A percentile compares a stretch with the other conserved stretches of the same genome.
Conservation (phyloP, 2,113 vertebrate genomes). For the Lophius piscatorius region DNA sequence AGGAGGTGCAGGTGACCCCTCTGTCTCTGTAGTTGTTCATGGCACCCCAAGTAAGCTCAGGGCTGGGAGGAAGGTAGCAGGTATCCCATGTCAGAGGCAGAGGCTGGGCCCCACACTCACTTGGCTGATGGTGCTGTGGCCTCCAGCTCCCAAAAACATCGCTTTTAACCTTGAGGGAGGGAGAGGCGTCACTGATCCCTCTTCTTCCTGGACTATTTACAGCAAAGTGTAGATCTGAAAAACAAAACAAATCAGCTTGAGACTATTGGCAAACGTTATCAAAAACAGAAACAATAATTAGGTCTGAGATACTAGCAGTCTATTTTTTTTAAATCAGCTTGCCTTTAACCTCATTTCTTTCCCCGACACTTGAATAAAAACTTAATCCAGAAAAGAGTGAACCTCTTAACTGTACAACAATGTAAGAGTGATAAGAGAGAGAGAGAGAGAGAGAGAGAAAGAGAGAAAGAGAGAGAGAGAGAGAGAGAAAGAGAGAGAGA, state of each 20-base stretch:
- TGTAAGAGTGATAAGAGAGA: conserved; percentile 18
- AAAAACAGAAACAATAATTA: conserved; percentile 1
- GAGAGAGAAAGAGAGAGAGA: neutral
- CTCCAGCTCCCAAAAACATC: conserved; percentile 72
- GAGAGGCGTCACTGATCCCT: conserved; percentile 37
- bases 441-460: conserved; percentile 11
- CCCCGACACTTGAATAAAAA: conserved; percentile 2
- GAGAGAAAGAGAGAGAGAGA: neutral
- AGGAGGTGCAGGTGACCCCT: conserved; percentile 81
- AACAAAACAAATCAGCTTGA: neutral
- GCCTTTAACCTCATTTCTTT: conserved; percentile 27
- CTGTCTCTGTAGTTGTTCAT: conserved; percentile 90
- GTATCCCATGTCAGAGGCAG: conserved; percentile 75
- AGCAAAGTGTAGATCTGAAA: conserved; percentile 29
- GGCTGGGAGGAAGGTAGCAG: conserved; percentile 57
- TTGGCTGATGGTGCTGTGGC: conserved; percentile 51
- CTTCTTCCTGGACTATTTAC: conserved; percentile 7
- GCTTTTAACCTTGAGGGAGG: conserved; percentile 46
- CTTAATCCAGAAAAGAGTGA: conserved; percentile 22
- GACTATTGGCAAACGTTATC: neutral
- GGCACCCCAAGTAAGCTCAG: conserved; percentile 74
- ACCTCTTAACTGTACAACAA: conserved; percentile 35
- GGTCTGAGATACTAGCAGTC: conserved; percentile 11
- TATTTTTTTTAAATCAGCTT: conserved; percentile 10
- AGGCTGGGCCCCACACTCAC: conserved; percentile 64